Evolutionary conservation across 1,140 invertebrate genomes (phyloP), one percentile per base, ranked within the genome.

Genomic region (Pararge aegeria): DNA sequence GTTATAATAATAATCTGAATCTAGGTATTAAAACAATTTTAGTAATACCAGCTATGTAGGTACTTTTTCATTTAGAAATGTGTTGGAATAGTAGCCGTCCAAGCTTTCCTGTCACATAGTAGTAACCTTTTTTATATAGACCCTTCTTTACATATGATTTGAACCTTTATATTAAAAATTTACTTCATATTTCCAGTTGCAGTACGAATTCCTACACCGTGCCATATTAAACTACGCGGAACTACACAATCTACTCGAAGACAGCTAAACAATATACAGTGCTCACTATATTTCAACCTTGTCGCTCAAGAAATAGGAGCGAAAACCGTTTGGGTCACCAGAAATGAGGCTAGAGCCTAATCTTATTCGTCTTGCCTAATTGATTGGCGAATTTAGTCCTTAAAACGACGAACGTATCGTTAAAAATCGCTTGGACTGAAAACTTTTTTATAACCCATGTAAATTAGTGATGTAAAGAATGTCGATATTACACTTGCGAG

Each of bases 151-250:
- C n/a, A n/a, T n/a, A n/a, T n/a, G n/a, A n/a, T n/a, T n/a, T n/a
- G n/a, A n/a, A n/a, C n/a, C n/a, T n/a, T n/a, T n/a, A n/a, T n/a
- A n/a, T n/a, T n/a, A n/a, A n/a, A n/a, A n/a, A n/a, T n/a, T n/a
- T n/a, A n/a, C n/a, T 48, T 61, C 10, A 69, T 80, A 75, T 72
- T 93, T 94, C 13, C 90, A 97, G 96, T 93, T 95, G 79, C 96
- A 97, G 90, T 97, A 97, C 84, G 96, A 97, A 92, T 97, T 97
- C 91, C 91, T 97, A 71, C 95, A 97, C 91, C 94, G 96, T 89
- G 96, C 96, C 81, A 95, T 97, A 83, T 92, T 96, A 55, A 97
- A 97, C 88, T 97, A 97, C 84, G 94, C 96, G 64, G 96, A 97
- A 84, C 92, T 97, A 66, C 95, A 97, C 90, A 95, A 95, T 52